Base-by-base conservation (phyloP, 2,113 vertebrate species). In the Glaucidium brasilianum region DNA sequence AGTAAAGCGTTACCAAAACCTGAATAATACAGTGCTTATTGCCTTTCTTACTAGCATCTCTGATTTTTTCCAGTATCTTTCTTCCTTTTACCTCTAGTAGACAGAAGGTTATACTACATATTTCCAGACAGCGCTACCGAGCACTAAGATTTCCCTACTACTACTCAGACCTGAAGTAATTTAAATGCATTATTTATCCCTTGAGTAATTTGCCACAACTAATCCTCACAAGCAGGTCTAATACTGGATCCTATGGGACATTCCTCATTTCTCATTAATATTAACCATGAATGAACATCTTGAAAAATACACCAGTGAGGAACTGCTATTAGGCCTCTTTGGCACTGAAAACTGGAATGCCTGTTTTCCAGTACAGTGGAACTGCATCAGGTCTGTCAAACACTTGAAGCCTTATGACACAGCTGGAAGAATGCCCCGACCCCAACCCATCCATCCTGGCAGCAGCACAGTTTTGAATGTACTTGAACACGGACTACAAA, bases 191-290 rank as follows among this genome's bases (percentile, higher is more conserved):
- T 82, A 88, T 96, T 94, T 96, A 75, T 79, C 72, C 68, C 82
- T 85, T 25, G 67, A 93, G 94, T 96, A 89, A 97, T 97, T 97
- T 98, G 71, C 96, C 84, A 68, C 88, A 97, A 79, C 91, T 95
- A 97, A 97, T 96, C 88, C 81, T 73, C 67, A 76, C 74, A 94
- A 90, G 90, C 76, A 96, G 72, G 94, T 95, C 83, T 96, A 96
- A 94, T 41, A 68, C 76, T 75, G 74, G 30, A 64, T 98, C 92
- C 94, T 95, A 64, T 84, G 97, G 69, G 92, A 97, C 83, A 66
- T 88, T 85, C 72, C 72, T 97, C n/a, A 79, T 82, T 98, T 97
- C 95, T 94, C 90, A 94, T 98, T 97, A 93, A 79, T 92, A 91
- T 88, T 97, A 94, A 76, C 73, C 1, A 3, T 71, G 88, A 97